phyloP scores from a whole-genome alignment of 1,140 invertebrate species.

The Pseudomyrmex concolor region DNA sequence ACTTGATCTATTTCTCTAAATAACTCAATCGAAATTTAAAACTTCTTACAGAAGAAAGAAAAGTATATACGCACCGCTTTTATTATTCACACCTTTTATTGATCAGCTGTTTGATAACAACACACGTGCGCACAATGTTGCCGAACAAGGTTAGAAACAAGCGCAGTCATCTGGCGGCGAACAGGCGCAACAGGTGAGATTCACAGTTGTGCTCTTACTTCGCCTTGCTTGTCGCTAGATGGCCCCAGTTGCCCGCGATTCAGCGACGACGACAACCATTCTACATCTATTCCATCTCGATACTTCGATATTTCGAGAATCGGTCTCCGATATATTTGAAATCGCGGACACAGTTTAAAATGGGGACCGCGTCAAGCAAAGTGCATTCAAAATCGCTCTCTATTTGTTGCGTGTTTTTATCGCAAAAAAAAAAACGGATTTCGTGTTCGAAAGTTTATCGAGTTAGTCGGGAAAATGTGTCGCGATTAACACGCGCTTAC shows the following conservation, averaged over 20 bases:
- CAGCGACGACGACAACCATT: no score
- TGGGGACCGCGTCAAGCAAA: not conserved
- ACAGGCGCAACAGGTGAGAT: no score
- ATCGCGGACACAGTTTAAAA: not conserved
- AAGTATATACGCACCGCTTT: not conserved
- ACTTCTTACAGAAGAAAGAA: no score
- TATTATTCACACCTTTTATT: not conserved
- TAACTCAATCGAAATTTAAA: no score
- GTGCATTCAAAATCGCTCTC: no score
- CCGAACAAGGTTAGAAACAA: no score
- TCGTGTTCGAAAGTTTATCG: not conserved
- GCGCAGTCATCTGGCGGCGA: no score
- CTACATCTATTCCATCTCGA: not conserved
- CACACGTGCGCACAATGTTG: no score
- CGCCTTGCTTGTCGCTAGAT: no score
- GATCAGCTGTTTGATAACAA: not conserved
- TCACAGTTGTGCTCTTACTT: no score
- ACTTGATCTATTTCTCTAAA: not conserved
- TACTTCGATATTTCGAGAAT: slow-evolving; percentile 13
- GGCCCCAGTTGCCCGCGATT: no score
- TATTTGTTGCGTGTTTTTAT: not conserved
- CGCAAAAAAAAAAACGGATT: not conserved
- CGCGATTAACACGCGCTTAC: no score
- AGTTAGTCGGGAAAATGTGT: not conserved
- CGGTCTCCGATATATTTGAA: not conserved